Evolutionary conservation across 2,113 vertebrate genomes (phyloP).

Genomic region (Corapipo altera): DNA sequence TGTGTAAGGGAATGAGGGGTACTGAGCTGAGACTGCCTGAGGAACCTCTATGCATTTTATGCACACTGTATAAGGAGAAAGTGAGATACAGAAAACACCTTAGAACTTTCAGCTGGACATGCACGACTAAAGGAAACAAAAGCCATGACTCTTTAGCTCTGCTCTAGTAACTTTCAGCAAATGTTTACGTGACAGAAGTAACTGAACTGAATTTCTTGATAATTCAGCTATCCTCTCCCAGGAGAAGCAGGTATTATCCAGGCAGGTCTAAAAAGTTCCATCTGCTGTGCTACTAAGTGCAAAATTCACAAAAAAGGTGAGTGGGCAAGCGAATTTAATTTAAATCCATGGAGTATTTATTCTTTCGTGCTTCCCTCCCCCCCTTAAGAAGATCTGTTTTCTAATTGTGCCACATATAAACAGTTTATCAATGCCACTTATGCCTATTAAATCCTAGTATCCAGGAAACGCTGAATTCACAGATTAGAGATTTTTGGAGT

Average conservation of each 20-base stretch:
- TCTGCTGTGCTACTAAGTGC: not conserved
- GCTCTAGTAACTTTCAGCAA: constrained; percentile 25
- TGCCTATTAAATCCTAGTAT: constrained; percentile 20
- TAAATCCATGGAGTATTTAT: not conserved
- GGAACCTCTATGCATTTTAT: not conserved
- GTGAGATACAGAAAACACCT: not conserved
- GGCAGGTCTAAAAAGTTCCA: not conserved
- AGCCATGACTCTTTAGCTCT: not conserved
- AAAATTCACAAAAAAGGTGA: not conserved
- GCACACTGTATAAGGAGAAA: not conserved
- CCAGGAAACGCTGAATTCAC: constrained; percentile 17
- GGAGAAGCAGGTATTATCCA: not conserved
- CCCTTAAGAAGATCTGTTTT: not conserved
- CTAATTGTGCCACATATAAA: not conserved
- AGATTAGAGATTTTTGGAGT: not conserved
- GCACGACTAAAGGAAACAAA: not conserved
- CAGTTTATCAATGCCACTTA: constrained; percentile 18
- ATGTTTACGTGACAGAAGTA: not conserved
- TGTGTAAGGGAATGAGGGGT: not conserved
- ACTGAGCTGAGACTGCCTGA: not conserved
- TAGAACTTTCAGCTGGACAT: not conserved
- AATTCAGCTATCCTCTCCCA: not conserved
- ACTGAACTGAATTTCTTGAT: not conserved
- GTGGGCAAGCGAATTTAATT: not conserved
- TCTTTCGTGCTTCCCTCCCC: not conserved